These are phyloP conservation scores for Riptortus pedestris DNA, from an alignment of 1,140 invertebrate species.

Conservation along the genomic window DNA sequence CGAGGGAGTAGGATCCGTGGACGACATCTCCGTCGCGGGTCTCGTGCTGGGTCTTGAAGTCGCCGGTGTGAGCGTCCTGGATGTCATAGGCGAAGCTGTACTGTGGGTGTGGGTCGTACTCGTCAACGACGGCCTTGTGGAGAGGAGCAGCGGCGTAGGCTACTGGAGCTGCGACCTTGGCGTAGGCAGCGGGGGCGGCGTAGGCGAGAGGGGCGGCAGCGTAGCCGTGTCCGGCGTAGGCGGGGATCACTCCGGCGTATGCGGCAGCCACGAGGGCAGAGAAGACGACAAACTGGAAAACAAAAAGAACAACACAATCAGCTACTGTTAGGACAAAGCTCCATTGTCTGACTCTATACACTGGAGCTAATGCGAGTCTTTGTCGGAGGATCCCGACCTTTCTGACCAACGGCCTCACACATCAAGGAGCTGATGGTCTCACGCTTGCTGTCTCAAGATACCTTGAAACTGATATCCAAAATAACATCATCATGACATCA, in stretches of 20 bases:
- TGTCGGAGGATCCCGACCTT: background rate
- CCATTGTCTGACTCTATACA: background rate
- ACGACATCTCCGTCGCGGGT: constrained; percentile 11
- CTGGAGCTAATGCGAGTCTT: background rate
- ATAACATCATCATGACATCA: too few species aligned
- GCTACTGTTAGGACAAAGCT: background rate
- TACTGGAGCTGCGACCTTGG: background rate
- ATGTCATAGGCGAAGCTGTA: constrained; percentile 14
- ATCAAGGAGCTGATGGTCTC: too few species aligned
- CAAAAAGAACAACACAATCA: background rate
- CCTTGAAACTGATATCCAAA: too few species aligned
- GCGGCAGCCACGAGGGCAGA: constrained; percentile 7
- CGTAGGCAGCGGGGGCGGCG: background rate
- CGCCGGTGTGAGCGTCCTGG: constrained; percentile 12
- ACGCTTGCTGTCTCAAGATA: too few species aligned
- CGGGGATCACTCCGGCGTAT: background rate
- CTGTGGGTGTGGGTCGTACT: constrained; percentile 13
- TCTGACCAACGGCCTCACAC: background rate
- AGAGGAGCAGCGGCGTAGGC: background rate
- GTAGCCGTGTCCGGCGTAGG: constrained; percentile 1
- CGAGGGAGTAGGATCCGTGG: constrained; percentile 10
- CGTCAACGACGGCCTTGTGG: background rate
- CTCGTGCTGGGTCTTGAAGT: constrained; percentile 12
- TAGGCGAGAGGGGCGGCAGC: constrained; percentile 3
- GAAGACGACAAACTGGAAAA: constrained; percentile 4